These are phyloP conservation scores for Nycticryphes semicollaris DNA, from an alignment of 2,113 vertebrate genomes.

Conservation along the genomic window DNA sequence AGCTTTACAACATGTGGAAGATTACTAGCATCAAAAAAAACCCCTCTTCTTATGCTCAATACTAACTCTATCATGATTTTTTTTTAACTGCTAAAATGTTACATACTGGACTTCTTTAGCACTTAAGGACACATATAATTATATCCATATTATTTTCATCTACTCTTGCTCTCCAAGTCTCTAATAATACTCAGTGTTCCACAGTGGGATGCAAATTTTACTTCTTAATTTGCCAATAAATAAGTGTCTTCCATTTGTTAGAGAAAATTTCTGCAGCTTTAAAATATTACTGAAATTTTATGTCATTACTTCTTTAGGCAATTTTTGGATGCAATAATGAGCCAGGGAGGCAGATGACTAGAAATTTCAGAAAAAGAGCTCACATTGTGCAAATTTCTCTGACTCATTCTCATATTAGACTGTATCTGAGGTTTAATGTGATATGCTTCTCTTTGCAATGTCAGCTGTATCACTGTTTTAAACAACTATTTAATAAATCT, in stretches of 20 bases:
- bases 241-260: background rate
- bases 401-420: background rate
- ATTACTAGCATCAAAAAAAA: background rate
- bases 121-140: background rate
- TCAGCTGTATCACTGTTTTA: background rate
- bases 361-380: background rate
- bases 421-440: background rate
- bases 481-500: constrained; percentile 5
- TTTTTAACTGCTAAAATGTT: background rate
- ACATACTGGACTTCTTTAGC: background rate
- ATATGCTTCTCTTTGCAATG: background rate
- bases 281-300: background rate
- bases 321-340: background rate
- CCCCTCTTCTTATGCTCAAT: background rate
- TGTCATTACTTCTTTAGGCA: background rate
- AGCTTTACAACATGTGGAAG: background rate
- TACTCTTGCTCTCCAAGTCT: background rate
- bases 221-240: background rate
- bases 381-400: background rate
- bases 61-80: accelerated
- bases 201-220: background rate
- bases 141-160: background rate
- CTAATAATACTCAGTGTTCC: background rate
- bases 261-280: background rate
- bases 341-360: background rate